Base-by-base conservation (phyloP, 1,140 invertebrate genomes). In the Lepidurus apus region DNA sequence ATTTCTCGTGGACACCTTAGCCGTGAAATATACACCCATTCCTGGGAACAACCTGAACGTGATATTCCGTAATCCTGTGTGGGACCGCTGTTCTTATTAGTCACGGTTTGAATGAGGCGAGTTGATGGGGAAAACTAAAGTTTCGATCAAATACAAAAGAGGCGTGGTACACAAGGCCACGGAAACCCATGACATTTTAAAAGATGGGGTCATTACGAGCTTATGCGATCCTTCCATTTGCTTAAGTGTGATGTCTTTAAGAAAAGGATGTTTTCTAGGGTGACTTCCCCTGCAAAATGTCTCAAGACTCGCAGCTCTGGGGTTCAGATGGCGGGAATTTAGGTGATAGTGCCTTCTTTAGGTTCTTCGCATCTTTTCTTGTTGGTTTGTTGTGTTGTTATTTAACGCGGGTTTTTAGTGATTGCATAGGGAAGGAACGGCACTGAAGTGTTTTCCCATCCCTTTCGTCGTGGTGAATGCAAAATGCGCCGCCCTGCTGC, bases 191-290 rank as follows among this genome's bases (percentile, higher is more conserved):
- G 53, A 65, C 53, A 65, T 6, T n/a, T n/a, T 65, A 65, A 65
- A 65, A 65, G n/a, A 65, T 65, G 53, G 13, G 53, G 53, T 21
- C 53, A 65, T 65, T 65, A 65, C 21, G n/a, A 65, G 53, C 53
- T 65, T 65, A 65, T n/a, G 53, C 21, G 53, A 65, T 65, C 53
- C 53, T 65, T 65, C 53, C 53, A 65, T 65, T 65, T n/a, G 53
- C 53, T 7, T 65, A 21, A 26, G 26, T 13, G 11, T 65, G 21
- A 65, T 65, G 21, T 65, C 53, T 65, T 65, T 65, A 65, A 65
- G 34, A 34, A 65, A 65, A 13, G 10, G 53, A n/a, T n/a, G 53
- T n/a, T 65, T 65, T 65, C 34, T 65, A 65, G 21, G n/a, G 53
- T 65, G 53, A 13, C 53, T 65, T 65, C 53, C 21, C 17, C 5